Evolutionary conservation across 2,797 vertebrate genomes (phyloP).

Genomic region (Forpus xanthops): DNA sequence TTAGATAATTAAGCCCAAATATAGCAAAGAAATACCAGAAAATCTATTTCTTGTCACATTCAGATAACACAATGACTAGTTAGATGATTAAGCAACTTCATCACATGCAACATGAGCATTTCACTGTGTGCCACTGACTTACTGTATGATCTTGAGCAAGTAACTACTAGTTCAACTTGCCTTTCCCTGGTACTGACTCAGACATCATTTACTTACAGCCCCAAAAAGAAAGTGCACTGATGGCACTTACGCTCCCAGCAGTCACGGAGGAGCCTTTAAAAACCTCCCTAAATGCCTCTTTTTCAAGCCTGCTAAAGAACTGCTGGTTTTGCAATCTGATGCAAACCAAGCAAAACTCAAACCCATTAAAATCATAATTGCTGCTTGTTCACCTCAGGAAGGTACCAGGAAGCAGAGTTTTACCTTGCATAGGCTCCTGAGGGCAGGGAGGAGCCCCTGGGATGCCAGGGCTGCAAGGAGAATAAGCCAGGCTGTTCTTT

Average conservation of each 20-base stretch:
- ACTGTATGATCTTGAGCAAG: neutral
- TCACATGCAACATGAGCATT: accelerated
- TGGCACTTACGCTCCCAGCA: neutral
- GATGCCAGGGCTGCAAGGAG: neutral
- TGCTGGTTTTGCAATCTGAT: neutral
- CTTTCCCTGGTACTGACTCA: neutral
- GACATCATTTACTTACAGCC: neutral
- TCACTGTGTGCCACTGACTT: neutral
- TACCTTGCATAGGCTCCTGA: neutral
- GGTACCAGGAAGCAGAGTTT: neutral
- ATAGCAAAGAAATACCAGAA: neutral
- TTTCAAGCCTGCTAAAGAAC: neutral
- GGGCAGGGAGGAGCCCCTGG: neutral
- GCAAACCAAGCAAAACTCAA: neutral
- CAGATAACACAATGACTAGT: neutral
- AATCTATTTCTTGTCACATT: neutral
- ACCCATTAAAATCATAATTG: neutral
- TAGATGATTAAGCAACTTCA: neutral
- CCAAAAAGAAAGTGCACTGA: neutral
- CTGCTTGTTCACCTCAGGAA: neutral
- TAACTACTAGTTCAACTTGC: neutral
- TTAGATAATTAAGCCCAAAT: neutral
- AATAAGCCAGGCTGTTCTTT: neutral
- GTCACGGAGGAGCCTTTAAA: neutral
- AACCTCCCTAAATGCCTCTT: neutral